Evolutionary conservation across 2,888 invertebrate genomes (phyloP).

Genomic region (Graphium colonna): DNA sequence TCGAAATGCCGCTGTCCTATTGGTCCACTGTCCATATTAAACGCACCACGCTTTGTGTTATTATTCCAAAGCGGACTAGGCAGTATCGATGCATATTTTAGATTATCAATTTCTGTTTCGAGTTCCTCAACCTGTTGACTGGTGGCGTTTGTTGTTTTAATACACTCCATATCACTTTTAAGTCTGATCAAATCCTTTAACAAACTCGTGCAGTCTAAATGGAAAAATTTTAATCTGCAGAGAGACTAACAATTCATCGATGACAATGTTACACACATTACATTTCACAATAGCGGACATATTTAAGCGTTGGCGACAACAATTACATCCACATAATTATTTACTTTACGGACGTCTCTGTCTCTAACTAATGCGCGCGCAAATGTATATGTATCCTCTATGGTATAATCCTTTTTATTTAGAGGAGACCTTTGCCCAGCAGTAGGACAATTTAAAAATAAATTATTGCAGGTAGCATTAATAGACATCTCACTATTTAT

Average conservation of each 20-base stretch:
- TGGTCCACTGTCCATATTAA: background rate
- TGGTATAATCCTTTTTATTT: no score
- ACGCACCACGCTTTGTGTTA: background rate
- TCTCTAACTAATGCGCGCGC: no score
- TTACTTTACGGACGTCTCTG: no score
- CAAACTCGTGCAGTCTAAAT: conserved; percentile 9
- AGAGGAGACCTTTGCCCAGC: no score
- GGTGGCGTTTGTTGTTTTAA: conserved; percentile 14
- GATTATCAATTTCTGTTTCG: background rate
- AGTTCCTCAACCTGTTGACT: conserved; percentile 6
- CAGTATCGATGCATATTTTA: background rate
- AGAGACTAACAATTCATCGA: conserved; percentile 11
- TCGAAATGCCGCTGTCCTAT: background rate
- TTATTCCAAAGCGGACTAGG: background rate
- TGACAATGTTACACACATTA: conserved; percentile 1
- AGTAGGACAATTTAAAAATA: no score
- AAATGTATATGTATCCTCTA: no score
- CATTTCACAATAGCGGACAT: background rate
- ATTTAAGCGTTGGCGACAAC: no score
- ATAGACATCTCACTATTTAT: no score
- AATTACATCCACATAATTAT: no score
- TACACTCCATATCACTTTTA: conserved; percentile 2
- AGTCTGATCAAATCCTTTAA: conserved; percentile 12
- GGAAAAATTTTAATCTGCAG: conserved; percentile 9
- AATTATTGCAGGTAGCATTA: no score